These are phyloP conservation scores for Syngnathoides biaculeatus DNA, from an alignment of 2,113 vertebrate species.

Conservation along the genomic window DNA sequence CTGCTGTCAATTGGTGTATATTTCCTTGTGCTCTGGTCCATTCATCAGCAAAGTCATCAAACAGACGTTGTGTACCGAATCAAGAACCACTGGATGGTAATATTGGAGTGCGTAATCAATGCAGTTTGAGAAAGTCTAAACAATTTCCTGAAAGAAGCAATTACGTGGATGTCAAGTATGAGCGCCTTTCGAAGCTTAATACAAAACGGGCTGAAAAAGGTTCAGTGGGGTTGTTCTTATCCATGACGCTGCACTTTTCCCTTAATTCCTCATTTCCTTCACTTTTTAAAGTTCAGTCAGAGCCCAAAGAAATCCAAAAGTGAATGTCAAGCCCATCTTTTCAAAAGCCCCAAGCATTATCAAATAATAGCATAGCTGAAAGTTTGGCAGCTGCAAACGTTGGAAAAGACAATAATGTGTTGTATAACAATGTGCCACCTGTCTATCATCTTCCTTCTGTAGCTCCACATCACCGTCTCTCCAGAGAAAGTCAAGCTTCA, in stretches of 20 bases:
- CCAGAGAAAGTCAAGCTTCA: conserved; percentile 89
- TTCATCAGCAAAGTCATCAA: conserved; percentile 50
- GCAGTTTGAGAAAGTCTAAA: conserved; percentile 40
- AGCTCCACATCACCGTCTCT: conserved; percentile 90
- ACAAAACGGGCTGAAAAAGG: conserved; percentile 11
- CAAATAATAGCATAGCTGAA: conserved; percentile 33
- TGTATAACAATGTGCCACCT: conserved; percentile 18
- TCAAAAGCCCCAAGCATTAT: conserved; percentile 22
- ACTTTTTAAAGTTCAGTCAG: conserved; percentile 24
- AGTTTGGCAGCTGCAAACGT: conserved; percentile 12
- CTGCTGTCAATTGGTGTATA: conserved; percentile 42
- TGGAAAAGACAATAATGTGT: conserved; percentile 24
- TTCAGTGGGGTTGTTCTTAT: conserved; percentile 29
- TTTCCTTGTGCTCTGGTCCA: conserved; percentile 30
- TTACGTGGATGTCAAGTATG: conserved; percentile 30
- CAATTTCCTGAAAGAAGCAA: conserved; percentile 28
- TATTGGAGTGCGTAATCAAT: conserved; percentile 54
- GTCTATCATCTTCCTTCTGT: conserved; percentile 43
- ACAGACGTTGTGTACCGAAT: conserved; percentile 31
- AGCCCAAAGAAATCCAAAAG: conserved; percentile 18
- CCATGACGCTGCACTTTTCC: conserved; percentile 15
- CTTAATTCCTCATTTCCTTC: conserved; percentile 15
- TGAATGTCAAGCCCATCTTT: conserved; percentile 31
- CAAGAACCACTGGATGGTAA: conserved; percentile 35
- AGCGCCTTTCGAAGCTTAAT: conserved; percentile 30